A percentile compares a stretch with the other conserved stretches of the same genome.
Conservation (phyloP, 1,140 invertebrate genomes). For the Aphelinus atriplicis region DNA sequence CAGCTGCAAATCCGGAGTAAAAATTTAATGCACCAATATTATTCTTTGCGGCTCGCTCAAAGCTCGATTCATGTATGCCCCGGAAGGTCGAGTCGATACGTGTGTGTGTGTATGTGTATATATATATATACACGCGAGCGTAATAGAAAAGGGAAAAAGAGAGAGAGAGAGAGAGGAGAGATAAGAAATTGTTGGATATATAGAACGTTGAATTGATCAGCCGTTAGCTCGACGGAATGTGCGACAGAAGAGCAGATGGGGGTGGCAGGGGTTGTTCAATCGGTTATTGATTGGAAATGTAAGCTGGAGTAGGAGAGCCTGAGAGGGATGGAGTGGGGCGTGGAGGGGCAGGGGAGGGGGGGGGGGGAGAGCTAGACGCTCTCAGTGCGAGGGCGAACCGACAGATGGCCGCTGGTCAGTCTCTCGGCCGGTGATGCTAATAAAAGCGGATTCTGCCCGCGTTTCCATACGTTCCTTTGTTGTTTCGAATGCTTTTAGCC, state of each 20-base stretch:
- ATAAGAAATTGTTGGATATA: neutral
- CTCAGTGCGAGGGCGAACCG: conserved; percentile 53
- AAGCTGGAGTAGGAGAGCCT: conserved; percentile 47
- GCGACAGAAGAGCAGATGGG: conserved; percentile 45
- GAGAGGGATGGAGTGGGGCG: conserved; percentile 33
- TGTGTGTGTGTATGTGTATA: no score
- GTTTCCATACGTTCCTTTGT: no score
- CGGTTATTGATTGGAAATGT: conserved; percentile 65
- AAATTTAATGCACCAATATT: no score
- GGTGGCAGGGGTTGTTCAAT: conserved; percentile 58
- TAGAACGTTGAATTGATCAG: conserved; percentile 55
- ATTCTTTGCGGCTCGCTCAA: no score
- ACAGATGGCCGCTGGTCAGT: conserved; percentile 62
- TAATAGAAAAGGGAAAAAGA: neutral
- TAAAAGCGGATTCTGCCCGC: no score
- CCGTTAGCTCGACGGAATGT: conserved; percentile 56
- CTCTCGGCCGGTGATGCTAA: neutral
- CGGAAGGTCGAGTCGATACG: no score
- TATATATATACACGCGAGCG: neutral
- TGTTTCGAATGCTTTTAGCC: no score
- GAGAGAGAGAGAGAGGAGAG: no score
- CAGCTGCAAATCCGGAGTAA: no score
- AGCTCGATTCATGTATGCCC: no score
- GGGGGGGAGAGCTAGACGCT: conserved; percentile 16
- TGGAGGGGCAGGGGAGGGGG: conserved; percentile 19